Conservation (phyloP, 2,113 vertebrate species). For the Pan troglodytes region NHGRI_mPanTro3-v2.1_pri NC_086015.1:146848501-146849000, state of each 20-base stretch:
- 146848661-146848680: constrained; percentile 55
- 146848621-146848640: constrained; percentile 45
- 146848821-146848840: constrained; percentile 38
- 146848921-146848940: neutral
- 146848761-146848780: constrained; percentile 3
- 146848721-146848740: constrained; percentile 33
- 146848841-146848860: neutral
- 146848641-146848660: constrained; percentile 30
- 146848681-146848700: neutral
- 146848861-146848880: constrained; percentile 43
- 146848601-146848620: constrained; percentile 12
- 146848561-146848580: neutral
- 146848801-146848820: neutral
- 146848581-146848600: neutral
- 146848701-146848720: constrained; percentile 49
- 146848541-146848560: neutral
- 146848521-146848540: neutral
- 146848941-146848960: constrained; percentile 43
- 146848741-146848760: neutral
- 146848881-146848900: constrained; percentile 36
- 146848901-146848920: constrained; percentile 51
- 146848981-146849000: constrained; percentile 35
- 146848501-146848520: rapidly evolving
- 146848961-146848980: neutral
- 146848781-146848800: constrained; percentile 5